phyloP scores from a whole-genome alignment of 2,113 vertebrate genomes.

The Emydura subglobosa region DNA sequence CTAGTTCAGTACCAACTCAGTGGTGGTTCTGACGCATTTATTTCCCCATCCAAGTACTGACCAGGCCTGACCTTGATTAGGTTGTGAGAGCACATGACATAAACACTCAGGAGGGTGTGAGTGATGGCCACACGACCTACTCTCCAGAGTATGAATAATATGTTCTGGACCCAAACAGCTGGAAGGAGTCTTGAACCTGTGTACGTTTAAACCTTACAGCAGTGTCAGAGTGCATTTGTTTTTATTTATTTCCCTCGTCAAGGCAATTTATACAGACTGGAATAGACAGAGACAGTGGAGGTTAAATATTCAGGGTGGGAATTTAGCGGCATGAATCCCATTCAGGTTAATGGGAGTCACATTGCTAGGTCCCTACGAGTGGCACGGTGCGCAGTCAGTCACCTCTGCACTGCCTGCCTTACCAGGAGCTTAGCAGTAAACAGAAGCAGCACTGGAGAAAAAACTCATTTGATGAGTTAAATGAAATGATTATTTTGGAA shows the following conservation, averaged over 20 bases:
- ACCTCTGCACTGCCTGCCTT: neutral
- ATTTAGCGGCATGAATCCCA: slow-evolving; percentile 42
- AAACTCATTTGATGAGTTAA: slow-evolving; percentile 15
- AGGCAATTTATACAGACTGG: slow-evolving; percentile 43
- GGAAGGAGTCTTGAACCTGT: neutral
- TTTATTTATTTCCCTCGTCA: slow-evolving; percentile 37
- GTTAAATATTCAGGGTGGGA: slow-evolving; percentile 61
- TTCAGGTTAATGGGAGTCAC: slow-evolving; percentile 62
- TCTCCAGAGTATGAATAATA: neutral
- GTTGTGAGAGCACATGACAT: neutral
- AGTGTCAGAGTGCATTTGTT: neutral
- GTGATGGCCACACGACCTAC: neutral
- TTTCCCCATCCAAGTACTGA: neutral
- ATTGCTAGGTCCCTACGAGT: neutral
- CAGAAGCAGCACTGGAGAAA: neutral
- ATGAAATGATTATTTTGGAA: neutral
- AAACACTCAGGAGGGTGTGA: neutral
- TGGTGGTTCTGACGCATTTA: neutral
- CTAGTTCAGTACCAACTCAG: neutral
- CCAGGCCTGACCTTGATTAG: neutral
- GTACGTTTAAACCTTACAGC: neutral
- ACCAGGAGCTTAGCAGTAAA: slow-evolving; percentile 26
- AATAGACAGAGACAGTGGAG: slow-evolving; percentile 32
- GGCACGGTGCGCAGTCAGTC: slow-evolving; percentile 22
- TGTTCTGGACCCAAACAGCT: neutral